Conservation (phyloP, 1,140 invertebrate species). For the Pseudomyrmex dendroicus region DNA sequence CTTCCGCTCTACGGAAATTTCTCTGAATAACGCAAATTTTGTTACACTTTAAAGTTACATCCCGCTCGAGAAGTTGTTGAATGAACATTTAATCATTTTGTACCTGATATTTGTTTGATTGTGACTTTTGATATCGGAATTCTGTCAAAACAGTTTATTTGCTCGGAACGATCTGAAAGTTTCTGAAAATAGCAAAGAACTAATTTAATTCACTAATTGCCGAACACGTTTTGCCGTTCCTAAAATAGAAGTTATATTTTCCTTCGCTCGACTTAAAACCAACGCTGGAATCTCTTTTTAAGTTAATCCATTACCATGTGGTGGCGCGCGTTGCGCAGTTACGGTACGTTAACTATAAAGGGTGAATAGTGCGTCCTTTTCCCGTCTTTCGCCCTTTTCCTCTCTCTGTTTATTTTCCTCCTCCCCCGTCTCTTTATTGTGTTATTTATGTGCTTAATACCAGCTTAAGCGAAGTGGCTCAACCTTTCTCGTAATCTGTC, state of each 20-base stretch:
- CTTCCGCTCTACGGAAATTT: too few relatives aligned
- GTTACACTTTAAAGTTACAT: too few relatives aligned
- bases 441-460: slow-evolving; percentile 80
- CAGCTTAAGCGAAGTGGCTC: slow-evolving; percentile 71
- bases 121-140: background rate
- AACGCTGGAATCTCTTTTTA: slow-evolving; percentile 51
- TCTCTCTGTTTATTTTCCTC: slow-evolving; percentile 64
- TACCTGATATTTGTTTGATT: background rate
- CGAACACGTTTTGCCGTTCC: slow-evolving; percentile 11
- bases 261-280: slow-evolving; percentile 28
- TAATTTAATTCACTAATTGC: slow-evolving; percentile 43
- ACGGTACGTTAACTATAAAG: slow-evolving; percentile 56
- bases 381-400: slow-evolving; percentile 71
- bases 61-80: too few relatives aligned
- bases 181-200: background rate
- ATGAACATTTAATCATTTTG: background rate
- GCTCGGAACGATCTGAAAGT: background rate
- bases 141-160: slow-evolving; percentile 1
- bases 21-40: too few relatives aligned
- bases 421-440: slow-evolving; percentile 66
- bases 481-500: slow-evolving; percentile 77
- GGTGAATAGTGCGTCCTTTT: slow-evolving; percentile 29
- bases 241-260: slow-evolving; percentile 38
- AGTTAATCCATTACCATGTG: slow-evolving; percentile 60
- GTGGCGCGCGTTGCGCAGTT: slow-evolving; percentile 48